phyloP scores from a whole-genome alignment of 2,888 invertebrate genomes.

The Blomia tropicalis region DNA sequence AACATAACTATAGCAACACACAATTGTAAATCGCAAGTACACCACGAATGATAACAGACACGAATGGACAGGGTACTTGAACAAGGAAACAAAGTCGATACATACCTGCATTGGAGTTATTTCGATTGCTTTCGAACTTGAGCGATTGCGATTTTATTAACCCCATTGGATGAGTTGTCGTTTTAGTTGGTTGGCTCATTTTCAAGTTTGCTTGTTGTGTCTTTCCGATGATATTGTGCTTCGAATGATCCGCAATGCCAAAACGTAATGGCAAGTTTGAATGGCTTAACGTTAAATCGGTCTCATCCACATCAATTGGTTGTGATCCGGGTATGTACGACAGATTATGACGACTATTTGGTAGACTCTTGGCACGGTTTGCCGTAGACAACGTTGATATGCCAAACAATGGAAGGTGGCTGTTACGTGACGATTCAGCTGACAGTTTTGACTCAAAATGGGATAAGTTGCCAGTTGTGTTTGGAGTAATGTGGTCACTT shows the following conservation, averaged over 20 bases:
- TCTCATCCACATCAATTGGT: not conserved
- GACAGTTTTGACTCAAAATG: not conserved
- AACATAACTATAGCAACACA: too few relatives aligned
- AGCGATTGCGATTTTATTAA: conserved; percentile 15
- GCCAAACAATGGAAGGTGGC: not conserved
- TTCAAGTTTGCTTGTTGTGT: not conserved
- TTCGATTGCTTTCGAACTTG: not conserved
- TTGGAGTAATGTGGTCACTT: not conserved
- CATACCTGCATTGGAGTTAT: not conserved
- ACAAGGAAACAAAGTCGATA: too few relatives aligned
- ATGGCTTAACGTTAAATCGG: not conserved
- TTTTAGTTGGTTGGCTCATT: not conserved
- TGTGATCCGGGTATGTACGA: not conserved
- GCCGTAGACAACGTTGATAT: not conserved
- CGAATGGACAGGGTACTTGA: too few relatives aligned
- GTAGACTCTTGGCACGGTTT: not conserved
- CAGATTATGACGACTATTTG: not conserved
- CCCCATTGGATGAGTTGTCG: not conserved
- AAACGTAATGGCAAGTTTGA: not conserved
- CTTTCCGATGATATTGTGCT: not conserved
- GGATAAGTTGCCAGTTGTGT: not conserved
- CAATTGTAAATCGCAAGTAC: too few relatives aligned
- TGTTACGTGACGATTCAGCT: not conserved
- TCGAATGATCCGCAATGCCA: not conserved
- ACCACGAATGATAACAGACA: too few relatives aligned